Base-by-base conservation (phyloP, 2,888 invertebrate species). In the Hipparchia sbordonii region DNA sequence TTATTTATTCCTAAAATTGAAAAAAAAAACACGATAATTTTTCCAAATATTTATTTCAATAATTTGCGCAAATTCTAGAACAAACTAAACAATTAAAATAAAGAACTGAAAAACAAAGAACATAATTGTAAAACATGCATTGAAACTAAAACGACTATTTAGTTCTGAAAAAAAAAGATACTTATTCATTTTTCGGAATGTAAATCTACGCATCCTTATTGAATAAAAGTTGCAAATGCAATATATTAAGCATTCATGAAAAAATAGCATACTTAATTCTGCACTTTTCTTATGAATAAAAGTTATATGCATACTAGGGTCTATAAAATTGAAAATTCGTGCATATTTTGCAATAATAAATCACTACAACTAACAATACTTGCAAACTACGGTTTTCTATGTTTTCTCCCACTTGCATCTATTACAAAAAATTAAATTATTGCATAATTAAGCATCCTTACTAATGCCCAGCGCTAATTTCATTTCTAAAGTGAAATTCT, bases 401-500 rank as follows among this genome's bases (percentile, higher is more conserved):
- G 33, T 23, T 13, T 23, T 9, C 23, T 8, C 23, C 59, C 0
- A 9, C 9, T 59, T 8, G 9, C 59, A 23, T 59, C 33, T 59
- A 33, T 13, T 56, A 8, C 8, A 57, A 57, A 39, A 60, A 9
- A 6, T 56, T 33, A 9, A 9, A 54, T 54, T 54, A n/a, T 39
- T 39, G 39, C 23, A 33, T 8, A 7, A 33, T 4, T 23, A 2
- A 6, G 1, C 57, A 71, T 72, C 66, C 68, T 51, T 70, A 70
- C 46, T 67, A 46, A 74, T 73, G 8, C 60, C 74, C n/a, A 79
- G 70, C 0, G 76, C 78, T 39, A 78, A 73, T 77, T 92, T 91
- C 93, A 93, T 93, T 82, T 93, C 93, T 62, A 93, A 77, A 5
- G 92, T 89, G 77, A 89, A 89, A 71, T 85, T 90, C 77, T 89